Conservation (phyloP, 1,140 invertebrate species). For the Eriosoma lanigerum region DNA sequence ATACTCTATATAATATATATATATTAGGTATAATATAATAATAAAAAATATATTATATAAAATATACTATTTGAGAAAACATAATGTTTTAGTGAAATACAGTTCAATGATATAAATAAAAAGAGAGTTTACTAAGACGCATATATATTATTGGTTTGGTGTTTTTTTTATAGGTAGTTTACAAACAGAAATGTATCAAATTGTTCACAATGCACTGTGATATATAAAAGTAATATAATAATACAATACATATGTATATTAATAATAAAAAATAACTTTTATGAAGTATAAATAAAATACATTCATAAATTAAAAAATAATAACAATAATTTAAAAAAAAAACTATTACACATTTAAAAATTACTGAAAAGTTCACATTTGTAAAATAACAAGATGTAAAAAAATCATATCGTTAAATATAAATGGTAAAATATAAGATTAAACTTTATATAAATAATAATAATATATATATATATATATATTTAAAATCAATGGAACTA, state of each 20-base stretch:
- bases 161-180: background rate
- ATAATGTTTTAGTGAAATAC: too few relatives aligned
- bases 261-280: slow-evolving; percentile 13
- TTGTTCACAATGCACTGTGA: slow-evolving; percentile 4
- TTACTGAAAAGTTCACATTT: background rate
- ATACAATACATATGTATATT: background rate
- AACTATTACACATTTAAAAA: slow-evolving; percentile 21
- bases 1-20: too few relatives aligned
- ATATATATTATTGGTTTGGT: background rate
- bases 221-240: slow-evolving; percentile 15
- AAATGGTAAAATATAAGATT: background rate
- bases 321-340: slow-evolving; percentile 24
- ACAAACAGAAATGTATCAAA: slow-evolving; percentile 6
- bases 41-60: too few relatives aligned
- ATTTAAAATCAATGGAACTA: background rate
- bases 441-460: background rate
- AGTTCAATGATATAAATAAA: background rate
- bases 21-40: too few relatives aligned
- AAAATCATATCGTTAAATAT: background rate
- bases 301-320: slow-evolving; percentile 27
- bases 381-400: background rate
- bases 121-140: background rate
- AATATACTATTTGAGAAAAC: too few relatives aligned
- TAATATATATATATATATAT: too few relatives aligned
- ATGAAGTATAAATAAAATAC: slow-evolving; percentile 24